Evolutionary conservation across 1,140 invertebrate species (phyloP).

Genomic region (Anadara kagoshimensis): DNA sequence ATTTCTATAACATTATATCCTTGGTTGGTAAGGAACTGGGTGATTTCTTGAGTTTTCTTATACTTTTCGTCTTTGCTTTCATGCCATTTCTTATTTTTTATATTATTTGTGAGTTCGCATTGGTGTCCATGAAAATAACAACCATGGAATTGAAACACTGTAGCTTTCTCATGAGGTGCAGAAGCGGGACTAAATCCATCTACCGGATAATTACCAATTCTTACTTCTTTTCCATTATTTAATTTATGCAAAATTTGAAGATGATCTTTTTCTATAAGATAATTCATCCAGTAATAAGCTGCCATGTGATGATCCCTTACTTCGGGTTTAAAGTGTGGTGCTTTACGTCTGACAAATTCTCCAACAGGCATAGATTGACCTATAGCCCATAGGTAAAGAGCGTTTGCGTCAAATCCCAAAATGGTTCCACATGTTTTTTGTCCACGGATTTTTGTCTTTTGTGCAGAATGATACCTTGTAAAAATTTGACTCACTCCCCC

Average conservation of each 20-base stretch:
- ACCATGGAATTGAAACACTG: conserved; percentile 12
- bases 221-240: conserved; percentile 18
- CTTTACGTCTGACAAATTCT: conserved; percentile 14
- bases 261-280: conserved; percentile 15
- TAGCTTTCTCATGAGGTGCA: background rate
- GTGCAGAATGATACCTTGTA: too few relatives aligned
- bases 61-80: background rate
- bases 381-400: conserved; percentile 36
- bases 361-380: conserved; percentile 37
- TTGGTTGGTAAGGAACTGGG: background rate
- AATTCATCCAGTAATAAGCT: conserved; percentile 19
- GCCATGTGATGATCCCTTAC: conserved; percentile 15
- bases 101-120: conserved; percentile 6
- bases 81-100: conserved; percentile 1
- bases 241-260: background rate
- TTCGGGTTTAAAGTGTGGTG: conserved; percentile 29
- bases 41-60: background rate
- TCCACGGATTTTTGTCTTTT: background rate
- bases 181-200: conserved; percentile 11
- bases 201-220: conserved; percentile 18
- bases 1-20: conserved; percentile 18
- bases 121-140: conserved; percentile 25
- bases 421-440: conserved; percentile 8
- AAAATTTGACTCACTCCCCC: too few relatives aligned
- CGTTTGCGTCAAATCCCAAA: conserved; percentile 37